Evolutionary conservation across 2,113 vertebrate species (phyloP), one percentile per base, ranked within the genome.

Genomic region (Geococcyx californianus): DNA sequence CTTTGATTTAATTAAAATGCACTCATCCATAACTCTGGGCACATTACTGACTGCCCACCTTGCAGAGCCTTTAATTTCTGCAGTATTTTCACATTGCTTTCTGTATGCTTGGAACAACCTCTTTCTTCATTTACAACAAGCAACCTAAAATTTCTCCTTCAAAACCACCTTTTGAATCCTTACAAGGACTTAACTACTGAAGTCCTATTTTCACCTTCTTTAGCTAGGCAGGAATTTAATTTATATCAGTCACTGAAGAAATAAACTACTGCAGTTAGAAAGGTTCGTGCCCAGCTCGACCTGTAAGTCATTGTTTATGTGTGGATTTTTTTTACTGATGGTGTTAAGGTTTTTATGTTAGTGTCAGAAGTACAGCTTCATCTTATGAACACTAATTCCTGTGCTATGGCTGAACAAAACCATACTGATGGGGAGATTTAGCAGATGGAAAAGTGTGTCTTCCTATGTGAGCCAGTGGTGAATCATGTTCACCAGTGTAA

Each of bases 1-100:
- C 62, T 96, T 88, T 96, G 76, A 94, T 90, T 95, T 97, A 94
- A 97, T 97, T 92, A 96, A 96, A 93, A 94, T 94, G 91, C 96
- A 88, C 68, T 91, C 90, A 93, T 92, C 92, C 90, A 95, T 93
- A 95, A 94, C 93, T 78, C 14, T 83, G 84, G 77, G 66, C 0
- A 0, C 38, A 10, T 69, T 94, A 75, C 87, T 82, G 77, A 55
- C 82, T 92, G 59, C 62, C 67, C 0, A 3, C 74, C 63, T 91
- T 80, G 40, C 66, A 86, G 62, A 87, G 90, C 69, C 60, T 93
- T 94, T 89, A 56, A 66, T 89, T 95, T 86, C 90, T 92, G 70
- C 64, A 69, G 44, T 66, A 76, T 78, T 87, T 83, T 81, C 80
- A 74, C 63, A 38, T 31, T 84, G 33, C 40, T 90, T 96, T 85